These are phyloP conservation scores for Neolamprologus tretocephalus DNA, from an alignment of 2,113 vertebrate species.

Conservation along the genomic window DNA sequence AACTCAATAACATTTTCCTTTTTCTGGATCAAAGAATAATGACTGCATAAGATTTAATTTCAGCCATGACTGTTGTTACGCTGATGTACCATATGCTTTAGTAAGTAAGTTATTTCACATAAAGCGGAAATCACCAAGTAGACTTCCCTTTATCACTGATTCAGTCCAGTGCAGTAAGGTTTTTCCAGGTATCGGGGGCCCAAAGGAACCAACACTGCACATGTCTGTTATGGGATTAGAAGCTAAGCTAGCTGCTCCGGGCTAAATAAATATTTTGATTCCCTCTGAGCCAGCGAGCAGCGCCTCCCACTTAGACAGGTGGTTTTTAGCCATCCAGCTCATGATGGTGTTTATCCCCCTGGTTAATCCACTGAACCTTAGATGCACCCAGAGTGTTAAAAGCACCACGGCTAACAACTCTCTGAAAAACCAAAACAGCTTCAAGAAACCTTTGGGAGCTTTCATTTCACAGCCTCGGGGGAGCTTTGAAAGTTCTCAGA, in stretches of 20 bases:
- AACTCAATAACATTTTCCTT: not conserved
- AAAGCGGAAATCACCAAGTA: not conserved
- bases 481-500: not conserved
- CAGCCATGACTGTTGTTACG: not conserved
- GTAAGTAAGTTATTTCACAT: not conserved
- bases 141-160: not conserved
- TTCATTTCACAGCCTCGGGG: not conserved
- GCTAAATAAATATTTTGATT: not conserved
- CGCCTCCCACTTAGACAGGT: not conserved
- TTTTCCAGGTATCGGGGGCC: not conserved
- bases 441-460: not conserved
- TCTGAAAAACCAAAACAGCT: not conserved
- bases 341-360: conserved; percentile 1
- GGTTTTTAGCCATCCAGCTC: not conserved
- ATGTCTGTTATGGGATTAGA: not conserved
- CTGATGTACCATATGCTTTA: not conserved
- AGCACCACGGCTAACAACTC: not conserved
- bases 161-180: not conserved
- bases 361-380: conserved; percentile 1
- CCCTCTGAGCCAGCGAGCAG: not conserved
- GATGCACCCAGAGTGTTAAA: not conserved
- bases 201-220: not conserved
- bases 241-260: not conserved
- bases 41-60: not conserved
- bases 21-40: not conserved